These are phyloP conservation scores for Hipposideros larvatus DNA, from an alignment of 2,797 vertebrate species.

Conservation along the genomic window DNA sequence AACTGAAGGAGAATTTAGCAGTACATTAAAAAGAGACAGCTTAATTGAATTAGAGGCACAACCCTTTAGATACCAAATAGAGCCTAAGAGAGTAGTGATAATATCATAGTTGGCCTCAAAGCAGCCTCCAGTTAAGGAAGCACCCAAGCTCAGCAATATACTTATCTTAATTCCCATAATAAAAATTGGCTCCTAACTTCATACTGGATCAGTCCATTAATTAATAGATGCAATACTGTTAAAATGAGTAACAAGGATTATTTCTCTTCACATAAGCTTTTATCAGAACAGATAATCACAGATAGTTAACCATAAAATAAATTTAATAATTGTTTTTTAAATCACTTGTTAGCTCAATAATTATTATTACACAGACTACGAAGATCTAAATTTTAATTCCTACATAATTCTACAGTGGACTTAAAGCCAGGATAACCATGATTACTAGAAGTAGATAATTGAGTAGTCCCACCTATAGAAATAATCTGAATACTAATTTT, in stretches of 20 bases:
- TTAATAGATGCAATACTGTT: background rate
- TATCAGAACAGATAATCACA: background rate
- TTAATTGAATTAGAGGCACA: constrained; percentile 29
- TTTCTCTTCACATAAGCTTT: background rate
- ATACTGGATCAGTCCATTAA: background rate
- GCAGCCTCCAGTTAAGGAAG: background rate
- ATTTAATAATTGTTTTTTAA: background rate
- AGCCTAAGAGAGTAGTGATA: background rate
- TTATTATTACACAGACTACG: rapidly evolving
- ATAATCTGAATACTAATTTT: rapidly evolving
- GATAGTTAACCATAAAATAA: background rate
- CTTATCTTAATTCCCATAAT: background rate
- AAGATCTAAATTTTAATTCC: rapidly evolving
- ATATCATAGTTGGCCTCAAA: background rate
- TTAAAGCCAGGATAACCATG: rapidly evolving
- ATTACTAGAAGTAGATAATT: rapidly evolving
- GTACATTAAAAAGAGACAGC: background rate
- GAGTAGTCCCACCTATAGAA: rapidly evolving
- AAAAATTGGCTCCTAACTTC: background rate
- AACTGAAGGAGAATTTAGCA: constrained; percentile 86
- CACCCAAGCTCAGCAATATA: background rate
- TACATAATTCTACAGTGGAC: rapidly evolving
- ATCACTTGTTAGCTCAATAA: background rate
- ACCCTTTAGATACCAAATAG: background rate
- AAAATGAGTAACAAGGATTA: background rate